Evolutionary conservation across 2,113 vertebrate species (phyloP), one percentile per base, ranked within the genome.

Genomic region (Peromyscus californicus): DNA sequence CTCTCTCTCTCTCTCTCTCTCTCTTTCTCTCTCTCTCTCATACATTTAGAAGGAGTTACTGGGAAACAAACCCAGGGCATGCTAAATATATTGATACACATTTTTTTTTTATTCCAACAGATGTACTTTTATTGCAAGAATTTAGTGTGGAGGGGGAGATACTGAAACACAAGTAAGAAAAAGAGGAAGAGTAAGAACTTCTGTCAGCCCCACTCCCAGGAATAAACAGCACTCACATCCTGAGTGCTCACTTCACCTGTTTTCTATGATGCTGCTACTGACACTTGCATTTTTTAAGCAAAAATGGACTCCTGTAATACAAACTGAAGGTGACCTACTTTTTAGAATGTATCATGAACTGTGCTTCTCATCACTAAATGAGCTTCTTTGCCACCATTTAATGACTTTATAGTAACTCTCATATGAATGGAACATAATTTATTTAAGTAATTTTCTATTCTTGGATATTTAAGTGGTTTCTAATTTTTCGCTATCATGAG

Each of bases 371-470:
- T 79, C 96, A 94, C 94, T 95, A 97, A 95, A 86, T 85, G 84
- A 61, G 92, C 80, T 85, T 97, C 83, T 96, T 94, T 51, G 54
- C 89, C 48, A n/a, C 85, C 88, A 8, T 89, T 96, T 96, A 98
- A 95, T 96, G 97, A 94, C 86, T 96, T 97, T 82, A 89, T 97
- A 93, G 86, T 96, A 95, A 91, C 94, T 89, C 89, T 96, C 54
- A 70, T 95, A 95, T 94, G 91, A 98, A 93, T 95, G 93, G 87
- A 91, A 33, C 89, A 98, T 98, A 75, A 98, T 98, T 98, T 98
- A 98, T 97, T 97, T 97, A 98, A 97, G 94, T 95, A 96, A 95
- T 97, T 97, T 98, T 97, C 97, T 98, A 96, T 97, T 97, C 95
- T 96, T 96, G 86, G 86, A 36, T 96, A 96, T 95, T 96, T 94